Evolutionary conservation across 2,113 vertebrate species (phyloP), one percentile per base, ranked within the genome.

Genomic region (Ailurus styani): DNA sequence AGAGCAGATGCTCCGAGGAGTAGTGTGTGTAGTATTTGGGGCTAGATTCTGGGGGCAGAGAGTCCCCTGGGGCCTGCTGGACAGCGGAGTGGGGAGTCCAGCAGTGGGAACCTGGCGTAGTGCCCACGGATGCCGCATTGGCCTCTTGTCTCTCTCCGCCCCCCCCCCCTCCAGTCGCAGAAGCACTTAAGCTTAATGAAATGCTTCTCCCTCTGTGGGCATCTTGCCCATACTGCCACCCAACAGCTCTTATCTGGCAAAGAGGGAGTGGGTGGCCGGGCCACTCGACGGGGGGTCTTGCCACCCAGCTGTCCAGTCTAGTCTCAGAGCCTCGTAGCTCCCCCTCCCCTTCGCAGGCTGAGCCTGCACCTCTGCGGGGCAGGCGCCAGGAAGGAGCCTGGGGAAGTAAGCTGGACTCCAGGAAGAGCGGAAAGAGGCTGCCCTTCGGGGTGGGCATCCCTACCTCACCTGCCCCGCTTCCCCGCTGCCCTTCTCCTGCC

Each of bases 141-240:
- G 81, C 85, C 70, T 75, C 90, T 72, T 20, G 62, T 95, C 93
- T 78, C 92, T 66, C 37, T 94, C 86, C 92, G 75, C 90, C 78
- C 64, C 77, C 34, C 42, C 23, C 52, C 52, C 52, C 13, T 23
- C 87, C 90, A 70, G 3, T 96, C 47, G 42, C 95, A 96, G 95
- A 96, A 96, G 95, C 97, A 96, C 94, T 95, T 88, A 93, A 86
- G 78, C 96, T 94, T 97, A 98, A 98, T 98, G 98, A 98, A 98
- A 97, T 96, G 96, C 96, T 98, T 98, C 95, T 97, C 97, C 94
- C 93, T 88, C 88, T 12, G 1, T 0, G 60, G 96, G 97, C 95
- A 91, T 60, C 72, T 85, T 96, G 97, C 97, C 98, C 91, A 66
- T 31, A 45, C 92, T 98, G 94, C 91, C 96, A 97, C 95, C 87